Evolutionary conservation across 2,888 invertebrate species (phyloP).

Genomic region (Endomychus coccineus): DNA sequence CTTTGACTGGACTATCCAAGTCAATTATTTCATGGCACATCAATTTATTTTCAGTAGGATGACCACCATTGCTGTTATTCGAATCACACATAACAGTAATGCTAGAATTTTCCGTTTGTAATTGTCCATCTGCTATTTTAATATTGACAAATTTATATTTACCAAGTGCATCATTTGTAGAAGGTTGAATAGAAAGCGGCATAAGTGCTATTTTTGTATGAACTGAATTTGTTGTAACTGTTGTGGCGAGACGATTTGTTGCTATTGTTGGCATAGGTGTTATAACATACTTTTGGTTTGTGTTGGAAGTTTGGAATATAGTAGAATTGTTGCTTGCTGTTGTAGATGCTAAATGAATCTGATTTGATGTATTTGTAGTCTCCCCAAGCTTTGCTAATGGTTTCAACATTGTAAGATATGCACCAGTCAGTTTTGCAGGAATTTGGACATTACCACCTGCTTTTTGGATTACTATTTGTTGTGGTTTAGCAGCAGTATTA

Average conservation of each 20-base stretch:
- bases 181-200: constrained; percentile 33
- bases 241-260: constrained; percentile 48
- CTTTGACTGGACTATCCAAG: constrained; percentile 10
- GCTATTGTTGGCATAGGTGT: constrained; percentile 55
- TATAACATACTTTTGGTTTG: constrained; percentile 49
- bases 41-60: constrained; percentile 35
- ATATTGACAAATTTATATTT: constrained; percentile 55
- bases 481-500: constrained; percentile 31
- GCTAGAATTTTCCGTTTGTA: constrained; percentile 53
- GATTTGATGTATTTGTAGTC: constrained; percentile 34
- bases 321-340: constrained; percentile 12
- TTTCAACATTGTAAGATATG: constrained; percentile 52
- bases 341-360: constrained; percentile 38
- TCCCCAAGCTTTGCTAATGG: constrained; percentile 31
- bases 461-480: constrained; percentile 54
- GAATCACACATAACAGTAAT: constrained; percentile 54
- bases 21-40: constrained; percentile 47
- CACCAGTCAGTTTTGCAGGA: constrained; percentile 45
- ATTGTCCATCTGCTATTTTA: constrained; percentile 60
- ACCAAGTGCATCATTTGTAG: constrained; percentile 14
- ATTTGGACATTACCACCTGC: too few species aligned
- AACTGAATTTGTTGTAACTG: constrained; percentile 51
- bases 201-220: constrained; percentile 40
- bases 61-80: constrained; percentile 31
- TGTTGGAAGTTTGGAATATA: constrained; percentile 4